Evolutionary conservation across 2,888 invertebrate genomes (phyloP).

Genomic region (Chloroclysta siterata): DNA sequence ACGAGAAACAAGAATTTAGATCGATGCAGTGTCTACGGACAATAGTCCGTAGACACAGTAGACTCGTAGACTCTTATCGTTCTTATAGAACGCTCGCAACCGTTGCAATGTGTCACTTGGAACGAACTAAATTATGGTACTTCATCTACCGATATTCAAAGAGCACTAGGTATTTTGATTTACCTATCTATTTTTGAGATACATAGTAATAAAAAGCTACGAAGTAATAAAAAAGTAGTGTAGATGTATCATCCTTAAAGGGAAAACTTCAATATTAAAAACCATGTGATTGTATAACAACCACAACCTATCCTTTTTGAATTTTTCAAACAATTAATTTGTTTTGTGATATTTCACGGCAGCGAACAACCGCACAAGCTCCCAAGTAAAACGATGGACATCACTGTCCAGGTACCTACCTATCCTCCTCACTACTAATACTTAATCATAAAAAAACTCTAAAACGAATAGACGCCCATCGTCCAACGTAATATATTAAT

Average conservation of each 20-base stretch:
- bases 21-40: conserved; percentile 42
- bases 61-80: conserved; percentile 50
- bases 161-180: too few species aligned
- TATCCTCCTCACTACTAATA: conserved; percentile 41
- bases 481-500: conserved; percentile 81
- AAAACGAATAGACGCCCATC: conserved; percentile 72
- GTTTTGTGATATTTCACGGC: conserved; percentile 53
- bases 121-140: neutral
- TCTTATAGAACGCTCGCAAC: too few species aligned
- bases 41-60: conserved; percentile 43
- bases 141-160: neutral
- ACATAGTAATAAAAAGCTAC: too few species aligned
- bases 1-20: conserved; percentile 55
- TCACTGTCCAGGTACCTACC: conserved; percentile 63
- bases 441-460: conserved; percentile 51
- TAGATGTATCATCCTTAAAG: neutral
- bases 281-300: neutral
- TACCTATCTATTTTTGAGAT: too few species aligned
- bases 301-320: conserved; percentile 15
- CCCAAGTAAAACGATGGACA: conserved; percentile 65
- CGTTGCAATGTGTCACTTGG: conserved; percentile 16
- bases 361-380: conserved; percentile 57
- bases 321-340: conserved; percentile 42
- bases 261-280: conserved; percentile 1
- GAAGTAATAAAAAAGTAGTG: neutral